A percentile compares a stretch with the other conserved stretches of the same genome.
These are phyloP conservation scores for Merodon equestris DNA, from an alignment of 2,888 invertebrate species.

Conservation along the genomic window DNA sequence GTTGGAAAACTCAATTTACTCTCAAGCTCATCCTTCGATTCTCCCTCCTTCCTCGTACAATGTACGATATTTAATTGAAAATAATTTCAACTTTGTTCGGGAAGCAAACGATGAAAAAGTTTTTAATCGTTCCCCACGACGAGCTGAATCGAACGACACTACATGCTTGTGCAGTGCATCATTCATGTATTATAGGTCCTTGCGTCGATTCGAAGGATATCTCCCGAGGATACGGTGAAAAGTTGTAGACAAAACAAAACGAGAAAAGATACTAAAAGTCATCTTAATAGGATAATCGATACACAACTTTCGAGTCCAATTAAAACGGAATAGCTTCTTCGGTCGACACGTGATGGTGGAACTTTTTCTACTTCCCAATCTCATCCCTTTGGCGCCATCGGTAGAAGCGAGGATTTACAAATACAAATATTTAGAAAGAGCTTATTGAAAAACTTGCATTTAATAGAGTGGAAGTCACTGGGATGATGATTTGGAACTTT, in stretches of 20 bases:
- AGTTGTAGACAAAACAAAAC: conserved; percentile 18
- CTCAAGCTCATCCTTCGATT: conserved; percentile 14
- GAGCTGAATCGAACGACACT: conserved; percentile 1
- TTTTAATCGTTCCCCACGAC: conserved; percentile 57
- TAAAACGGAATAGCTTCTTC: conserved; percentile 43
- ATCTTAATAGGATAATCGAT: conserved; percentile 57
- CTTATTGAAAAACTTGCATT: no score
- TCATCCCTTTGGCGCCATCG: no score
- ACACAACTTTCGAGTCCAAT: conserved; percentile 57
- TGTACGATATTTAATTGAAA: conserved; percentile 60
- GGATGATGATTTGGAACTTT: no score
- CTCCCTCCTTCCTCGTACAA: not conserved
- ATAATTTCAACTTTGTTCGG: conserved; percentile 63
- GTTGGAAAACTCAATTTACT: conserved; percentile 66
- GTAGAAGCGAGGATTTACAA: no score
- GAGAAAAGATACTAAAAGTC: conserved; percentile 1
- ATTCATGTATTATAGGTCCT: no score
- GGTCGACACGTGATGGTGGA: conserved; percentile 27
- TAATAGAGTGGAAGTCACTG: no score
- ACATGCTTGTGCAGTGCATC: not conserved
- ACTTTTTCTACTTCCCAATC: not conserved
- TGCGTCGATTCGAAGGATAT: no score
- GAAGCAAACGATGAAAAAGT: conserved; percentile 55
- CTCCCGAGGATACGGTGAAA: conserved; percentile 14
- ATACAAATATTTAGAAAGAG: no score